These are phyloP conservation scores for Arnoldichthys spilopterus DNA, from an alignment of 2,797 vertebrate species.

Conservation along the genomic window DNA sequence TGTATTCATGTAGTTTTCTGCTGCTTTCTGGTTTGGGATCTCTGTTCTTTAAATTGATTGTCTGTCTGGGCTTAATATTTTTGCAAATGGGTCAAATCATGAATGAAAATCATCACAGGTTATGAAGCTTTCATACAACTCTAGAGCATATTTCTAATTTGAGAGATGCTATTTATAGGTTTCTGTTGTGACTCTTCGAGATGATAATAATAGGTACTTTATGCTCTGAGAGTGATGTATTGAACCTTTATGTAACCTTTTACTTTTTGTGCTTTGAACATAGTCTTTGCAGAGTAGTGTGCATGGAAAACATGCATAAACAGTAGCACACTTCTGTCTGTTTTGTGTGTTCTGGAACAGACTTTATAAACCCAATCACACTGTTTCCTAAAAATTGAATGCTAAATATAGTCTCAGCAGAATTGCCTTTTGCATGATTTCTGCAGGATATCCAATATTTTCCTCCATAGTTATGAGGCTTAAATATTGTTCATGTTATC, in stretches of 20 bases:
- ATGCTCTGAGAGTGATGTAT: background rate
- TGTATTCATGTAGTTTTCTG: background rate
- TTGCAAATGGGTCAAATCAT: background rate
- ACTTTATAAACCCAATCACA: background rate
- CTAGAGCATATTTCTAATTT: constrained; percentile 5
- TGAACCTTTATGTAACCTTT: background rate
- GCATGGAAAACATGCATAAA: background rate
- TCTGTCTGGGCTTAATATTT: background rate
- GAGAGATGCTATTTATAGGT: background rate
- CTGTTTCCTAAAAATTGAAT: background rate
- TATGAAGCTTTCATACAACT: background rate
- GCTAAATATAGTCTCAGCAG: background rate
- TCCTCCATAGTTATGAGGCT: background rate
- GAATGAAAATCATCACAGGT: background rate
- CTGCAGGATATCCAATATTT: background rate
- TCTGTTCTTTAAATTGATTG: background rate
- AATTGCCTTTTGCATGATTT: background rate
- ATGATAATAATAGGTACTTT: background rate
- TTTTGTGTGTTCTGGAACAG: too few species aligned
- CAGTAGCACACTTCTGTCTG: background rate
- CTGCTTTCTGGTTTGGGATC: background rate
- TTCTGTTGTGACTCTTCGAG: background rate
- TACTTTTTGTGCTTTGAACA: constrained; percentile 5
- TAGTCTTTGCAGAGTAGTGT: too few species aligned
- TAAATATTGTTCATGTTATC: background rate